Percentiles rank a stretch among this genome's conserved stretches.
Evolutionary conservation across 2,888 invertebrate genomes (phyloP).

Genomic region (Caradrina clavipalpis): DNA sequence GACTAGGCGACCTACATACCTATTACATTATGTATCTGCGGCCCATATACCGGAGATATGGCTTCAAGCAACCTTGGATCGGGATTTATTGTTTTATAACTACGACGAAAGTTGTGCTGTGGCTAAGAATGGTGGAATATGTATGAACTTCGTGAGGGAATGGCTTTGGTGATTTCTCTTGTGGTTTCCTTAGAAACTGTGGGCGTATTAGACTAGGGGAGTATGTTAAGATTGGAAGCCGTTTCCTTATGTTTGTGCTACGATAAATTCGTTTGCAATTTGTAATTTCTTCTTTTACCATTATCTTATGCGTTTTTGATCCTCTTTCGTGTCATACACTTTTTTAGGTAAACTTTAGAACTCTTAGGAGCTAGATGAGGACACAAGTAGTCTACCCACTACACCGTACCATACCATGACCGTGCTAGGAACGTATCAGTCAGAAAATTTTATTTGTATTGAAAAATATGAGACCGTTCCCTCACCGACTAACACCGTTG

Average conservation of each 20-base stretch:
- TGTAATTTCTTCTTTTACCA: no score
- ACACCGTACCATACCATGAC: no score
- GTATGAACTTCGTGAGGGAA: background rate
- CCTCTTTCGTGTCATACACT: no score
- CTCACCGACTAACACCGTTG: no score
- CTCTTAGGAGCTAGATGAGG: no score
- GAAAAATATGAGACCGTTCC: no score
- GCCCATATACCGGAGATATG: slow-evolving; percentile 48
- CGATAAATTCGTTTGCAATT: no score
- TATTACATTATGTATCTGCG: slow-evolving; percentile 51
- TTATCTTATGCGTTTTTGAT: no score
- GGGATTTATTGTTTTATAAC: slow-evolving; percentile 60
- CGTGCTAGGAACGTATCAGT: no score
- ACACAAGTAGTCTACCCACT: no score
- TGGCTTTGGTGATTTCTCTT: background rate
- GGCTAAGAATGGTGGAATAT: slow-evolving; percentile 5
- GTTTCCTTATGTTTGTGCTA: background rate
- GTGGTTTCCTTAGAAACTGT: background rate
- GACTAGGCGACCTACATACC: slow-evolving; percentile 68
- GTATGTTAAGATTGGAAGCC: background rate
- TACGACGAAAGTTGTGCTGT: slow-evolving; percentile 29
- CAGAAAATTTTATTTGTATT: no score
- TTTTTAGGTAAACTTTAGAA: no score
- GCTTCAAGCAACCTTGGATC: slow-evolving; percentile 43
- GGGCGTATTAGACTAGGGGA: background rate